Evolutionary conservation across 2,888 invertebrate genomes (phyloP), one percentile per base, ranked within the genome.

Genomic region (Microctonus brassicae): DNA sequence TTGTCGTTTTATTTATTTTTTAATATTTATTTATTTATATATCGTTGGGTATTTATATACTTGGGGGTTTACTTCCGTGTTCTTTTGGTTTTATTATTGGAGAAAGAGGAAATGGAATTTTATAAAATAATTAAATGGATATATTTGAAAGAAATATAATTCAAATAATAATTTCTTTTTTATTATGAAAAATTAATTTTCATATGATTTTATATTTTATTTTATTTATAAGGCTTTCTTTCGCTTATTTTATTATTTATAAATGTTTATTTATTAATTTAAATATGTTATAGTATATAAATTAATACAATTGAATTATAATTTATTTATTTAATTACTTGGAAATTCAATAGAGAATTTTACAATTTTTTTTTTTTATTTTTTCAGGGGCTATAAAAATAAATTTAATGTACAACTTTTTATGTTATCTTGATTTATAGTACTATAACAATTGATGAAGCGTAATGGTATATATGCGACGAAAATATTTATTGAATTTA

Each of bases 201-300:
- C 7, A 20, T 47, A 47, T 17, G 17, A 47, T 17, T 47, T 47
- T 47, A 47, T 47, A 17, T 47, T 69, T 73, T 61, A 39, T 53
- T 75, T 70, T 73, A 75, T 75, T 70, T 70, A 70, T 70, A n/a
- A n/a, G n/a, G n/a, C n/a, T n/a, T n/a, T n/a, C n/a, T n/a, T n/a
- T n/a, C n/a, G 69, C 66, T 70, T 75, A 69, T 66, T 72, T 72
- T 70, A 72, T 66, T 61, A 73, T 69, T 47, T 68, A 70, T 72
- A 75, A 34, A 36, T 34, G 58, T 73, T 61, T 65, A 22, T 57
- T 34, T 58, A 29, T 36, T 33, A 69, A 60, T 72, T 75, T 61
- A 71, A 73, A 75, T 75, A 72, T 55, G 58, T 77, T 58, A 55
- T 72, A 76, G 75, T 77, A 76, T 74, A n/a, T n/a, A n/a, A n/a